Evolutionary conservation across 2,113 vertebrate species (phyloP), one percentile per base, ranked within the genome.

Genomic region (Embiotoca jacksoni): DNA sequence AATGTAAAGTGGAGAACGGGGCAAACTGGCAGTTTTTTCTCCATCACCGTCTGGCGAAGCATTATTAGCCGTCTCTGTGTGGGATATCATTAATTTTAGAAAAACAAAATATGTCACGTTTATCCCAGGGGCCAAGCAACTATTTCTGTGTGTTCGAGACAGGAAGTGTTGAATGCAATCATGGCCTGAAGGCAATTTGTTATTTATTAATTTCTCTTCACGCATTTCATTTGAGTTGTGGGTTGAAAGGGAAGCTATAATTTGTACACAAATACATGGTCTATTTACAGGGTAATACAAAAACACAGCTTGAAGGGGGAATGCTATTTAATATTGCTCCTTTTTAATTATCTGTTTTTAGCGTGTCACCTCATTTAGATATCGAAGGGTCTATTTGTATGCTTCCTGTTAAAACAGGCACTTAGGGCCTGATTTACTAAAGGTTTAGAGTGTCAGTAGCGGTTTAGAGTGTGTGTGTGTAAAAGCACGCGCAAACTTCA

Each of bases 91-190:
- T 86, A 31, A 85, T 89, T 91, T 90, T 80, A 77, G 82, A 88
- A 80, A 91, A 90, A 75, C 60, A 72, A 91, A 90, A 93, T 86
- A 81, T 86, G 87, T 90, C 81, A 90, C 84, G 80, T 90, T 86
- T 83, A 80, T 87, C 90, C 92, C 83, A 49, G 71, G 62, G 86
- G 85, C 80, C 57, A 79, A 23, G 71, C 55, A 8, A 84, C 89
- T 86, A 78, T 90, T 90, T 82, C 60, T 78, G 72, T 89, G 77
- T 73, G 63, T 84, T 81, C 53, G 82, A 85, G 75, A 76, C 63
- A 75, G 56, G 54, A 81, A 78, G 50, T 78, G 49, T 54, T 82
- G 80, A 80, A 80, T 81, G 57, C 23, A 15, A 64, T 69, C 46
- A 79, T 78, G 77, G 80, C 85, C 89, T 88, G 55, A 69, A 90